These are phyloP conservation scores for Malachius bipustulatus DNA, from an alignment of 2,888 invertebrate genomes.

Conservation along the genomic window DNA sequence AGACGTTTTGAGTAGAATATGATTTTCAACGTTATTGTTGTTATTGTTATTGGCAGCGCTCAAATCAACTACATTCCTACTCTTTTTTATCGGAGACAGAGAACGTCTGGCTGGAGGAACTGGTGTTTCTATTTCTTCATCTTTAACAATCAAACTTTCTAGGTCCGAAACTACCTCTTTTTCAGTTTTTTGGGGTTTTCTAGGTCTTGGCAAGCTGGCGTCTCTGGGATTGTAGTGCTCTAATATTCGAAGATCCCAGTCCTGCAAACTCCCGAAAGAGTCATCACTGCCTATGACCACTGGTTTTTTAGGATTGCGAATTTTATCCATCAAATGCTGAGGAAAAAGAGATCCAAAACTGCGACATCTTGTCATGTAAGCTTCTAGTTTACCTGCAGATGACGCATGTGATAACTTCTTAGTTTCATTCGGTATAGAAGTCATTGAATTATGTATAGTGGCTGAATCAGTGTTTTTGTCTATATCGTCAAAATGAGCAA, in stretches of 20 bases:
- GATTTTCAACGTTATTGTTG: conserved; percentile 6
- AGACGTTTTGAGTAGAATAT: conserved; percentile 20
- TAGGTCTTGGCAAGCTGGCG: conserved; percentile 33
- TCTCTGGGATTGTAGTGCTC: conserved; percentile 38
- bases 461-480: conserved; percentile 22
- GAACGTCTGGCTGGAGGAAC: conserved; percentile 27
- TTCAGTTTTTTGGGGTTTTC: conserved; percentile 24
- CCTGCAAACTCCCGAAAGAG: conserved; percentile 39
- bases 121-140: conserved; percentile 24
- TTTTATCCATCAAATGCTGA: conserved; percentile 35
- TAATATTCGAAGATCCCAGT: conserved; percentile 40
- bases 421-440: conserved; percentile 28
- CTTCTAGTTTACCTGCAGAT: conserved; percentile 35
- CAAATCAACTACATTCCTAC: conserved; percentile 14
- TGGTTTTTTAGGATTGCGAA: conserved; percentile 26
- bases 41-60: conserved; percentile 1
- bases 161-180: conserved; percentile 28
- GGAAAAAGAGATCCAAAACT: conserved; percentile 39
- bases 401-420: conserved; percentile 27
- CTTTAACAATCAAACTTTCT: conserved; percentile 30
- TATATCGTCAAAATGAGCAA: conserved; percentile 27
- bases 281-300: conserved; percentile 38
- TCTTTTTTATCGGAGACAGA: conserved; percentile 30
- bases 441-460: conserved; percentile 24
- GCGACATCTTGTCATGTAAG: conserved; percentile 37